phyloP scores from a whole-genome alignment of 53 echinoderm and acorn worm genomes.

The Echinometra lucunter region DNA sequence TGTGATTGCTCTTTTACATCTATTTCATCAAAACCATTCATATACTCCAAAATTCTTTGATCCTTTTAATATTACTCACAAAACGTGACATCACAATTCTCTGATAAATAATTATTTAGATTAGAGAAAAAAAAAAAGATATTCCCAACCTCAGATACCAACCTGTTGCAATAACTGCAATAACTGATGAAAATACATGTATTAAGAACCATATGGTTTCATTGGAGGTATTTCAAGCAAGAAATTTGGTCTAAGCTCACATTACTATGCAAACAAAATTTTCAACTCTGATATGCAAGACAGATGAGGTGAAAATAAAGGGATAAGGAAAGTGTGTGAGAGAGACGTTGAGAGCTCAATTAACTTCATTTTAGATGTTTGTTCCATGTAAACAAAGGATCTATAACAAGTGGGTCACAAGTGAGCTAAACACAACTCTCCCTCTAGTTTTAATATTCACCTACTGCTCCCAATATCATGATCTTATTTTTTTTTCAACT shows the following conservation, averaged over 20 bases:
- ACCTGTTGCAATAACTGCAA: not conserved
- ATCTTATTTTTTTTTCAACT: not conserved
- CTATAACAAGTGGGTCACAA: slow-evolving; percentile 25
- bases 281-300: not conserved
- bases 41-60: too few species aligned
- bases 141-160: not conserved
- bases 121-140: not conserved
- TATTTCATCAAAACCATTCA: too few species aligned
- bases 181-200: not conserved
- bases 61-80: too few species aligned
- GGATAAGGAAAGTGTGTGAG: not conserved
- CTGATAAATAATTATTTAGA: not conserved
- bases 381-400: not conserved
- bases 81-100: not conserved
- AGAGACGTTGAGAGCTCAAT: slow-evolving; percentile 14
- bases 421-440: not conserved
- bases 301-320: not conserved
- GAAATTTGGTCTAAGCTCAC: not conserved
- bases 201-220: not conserved
- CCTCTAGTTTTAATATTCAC: not conserved
- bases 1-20: too few species aligned
- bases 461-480: not conserved
- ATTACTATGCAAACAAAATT: not conserved
- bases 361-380: slow-evolving; percentile 15
- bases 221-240: not conserved